Evolutionary conservation across 2,888 invertebrate genomes (phyloP), one percentile per base, ranked within the genome.

Genomic region (Andrena hattorfiana): DNA sequence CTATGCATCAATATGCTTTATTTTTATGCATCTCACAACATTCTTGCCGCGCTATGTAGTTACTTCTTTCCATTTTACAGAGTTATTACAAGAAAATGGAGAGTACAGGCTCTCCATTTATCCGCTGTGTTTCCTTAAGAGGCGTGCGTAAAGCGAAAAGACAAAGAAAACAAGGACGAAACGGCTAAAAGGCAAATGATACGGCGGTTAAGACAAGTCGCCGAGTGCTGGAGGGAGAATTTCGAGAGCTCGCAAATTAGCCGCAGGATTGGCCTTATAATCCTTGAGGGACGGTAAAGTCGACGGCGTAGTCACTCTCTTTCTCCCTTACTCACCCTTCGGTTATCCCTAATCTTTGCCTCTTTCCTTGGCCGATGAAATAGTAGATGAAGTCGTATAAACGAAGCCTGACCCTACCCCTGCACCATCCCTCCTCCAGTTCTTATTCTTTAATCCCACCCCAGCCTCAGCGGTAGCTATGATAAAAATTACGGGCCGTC

Each of bases 361-460:
- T 76, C 76, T 68, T 81, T 83, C 74, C 51, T 76, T 72, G 56
- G 56, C 62, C 78, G 32, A 74, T 81, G 84, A 88, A 89, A 88
- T 86, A 79, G 88, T 84, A 88, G 90, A 92, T 85, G 92, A 92
- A 91, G 90, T 90, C 90, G 89, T 89, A 93, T 91, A 93, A 94
- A 94, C 92, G 92, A 92, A 92, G 91, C 91, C 88, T 88, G 90
- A 88, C 89, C 85, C 86, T 77, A 85, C 72, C 87, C 60, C 72
- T 60, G 16, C 26, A 0, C 5, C 48, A 35, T 54, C 16, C 23
- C 56, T 2, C 5, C 26, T 2, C 62, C 56, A 26, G 20, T 90
- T 88, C 92, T 93, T 92, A 92, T 93, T 94, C 94, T 93, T 93
- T 94, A 93, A 94, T 94, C 92, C 92, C 84, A 83, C 89, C 85